Evolutionary conservation across 1,140 invertebrate species (phyloP).

Genomic region (Drosophila malerkotliana): DNA sequence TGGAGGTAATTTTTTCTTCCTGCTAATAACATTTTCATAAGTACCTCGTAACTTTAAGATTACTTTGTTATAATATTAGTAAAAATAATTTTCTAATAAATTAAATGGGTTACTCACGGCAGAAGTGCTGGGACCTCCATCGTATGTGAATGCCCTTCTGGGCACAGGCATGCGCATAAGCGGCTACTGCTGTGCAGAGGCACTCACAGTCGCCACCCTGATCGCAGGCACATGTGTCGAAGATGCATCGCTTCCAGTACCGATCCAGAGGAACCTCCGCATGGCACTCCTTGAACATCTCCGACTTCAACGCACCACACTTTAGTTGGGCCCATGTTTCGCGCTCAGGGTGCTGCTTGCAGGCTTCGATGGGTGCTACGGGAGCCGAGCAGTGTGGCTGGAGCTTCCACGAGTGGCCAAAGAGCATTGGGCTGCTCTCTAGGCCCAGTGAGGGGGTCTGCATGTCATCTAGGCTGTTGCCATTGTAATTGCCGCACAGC

Average conservation of each 20-base stretch:
- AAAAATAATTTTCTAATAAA: not conserved
- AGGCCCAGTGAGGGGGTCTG: conserved; percentile 91
- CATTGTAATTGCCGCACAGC: conserved; percentile 96
- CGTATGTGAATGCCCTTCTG: conserved; percentile 88
- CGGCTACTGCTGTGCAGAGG: conserved; percentile 93
- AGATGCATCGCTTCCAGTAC: conserved; percentile 89
- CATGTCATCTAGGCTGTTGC: conserved; percentile 92
- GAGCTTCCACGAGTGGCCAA: conserved; percentile 95
- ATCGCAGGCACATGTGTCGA: conserved; percentile 94
- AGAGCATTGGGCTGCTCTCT: conserved; percentile 89
- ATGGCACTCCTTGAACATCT: conserved; percentile 90
- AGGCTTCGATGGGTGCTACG: conserved; percentile 87
- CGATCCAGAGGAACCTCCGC: conserved; percentile 89
- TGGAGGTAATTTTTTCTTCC: no score
- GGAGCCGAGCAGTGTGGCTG: conserved; percentile 89
- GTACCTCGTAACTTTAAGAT: no score
- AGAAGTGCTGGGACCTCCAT: conserved; percentile 92
- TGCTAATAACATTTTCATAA: no score
- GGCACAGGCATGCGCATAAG: conserved; percentile 93
- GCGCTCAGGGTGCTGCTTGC: conserved; percentile 89
- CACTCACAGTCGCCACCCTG: conserved; percentile 95
- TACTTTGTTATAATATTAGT: no score
- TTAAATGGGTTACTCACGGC: conserved; percentile 87
- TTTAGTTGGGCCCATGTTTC: conserved; percentile 90
- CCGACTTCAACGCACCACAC: conserved; percentile 90